A percentile compares a stretch with the other conserved stretches of the same genome.
Conservation (phyloP, 23 tunicate species). For the Halocynthia roretzi region DNA sequence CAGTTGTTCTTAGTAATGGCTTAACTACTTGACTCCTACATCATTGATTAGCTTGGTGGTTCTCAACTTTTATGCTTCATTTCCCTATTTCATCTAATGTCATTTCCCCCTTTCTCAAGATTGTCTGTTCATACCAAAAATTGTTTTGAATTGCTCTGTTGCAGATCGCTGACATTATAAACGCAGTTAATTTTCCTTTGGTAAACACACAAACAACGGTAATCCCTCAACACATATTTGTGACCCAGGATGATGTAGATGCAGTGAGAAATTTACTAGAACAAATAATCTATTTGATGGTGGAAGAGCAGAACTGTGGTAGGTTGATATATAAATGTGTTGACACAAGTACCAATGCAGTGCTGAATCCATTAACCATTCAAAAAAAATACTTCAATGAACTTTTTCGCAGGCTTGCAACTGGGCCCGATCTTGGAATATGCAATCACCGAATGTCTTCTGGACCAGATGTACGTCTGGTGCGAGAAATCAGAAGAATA, state of each 20-base stretch:
- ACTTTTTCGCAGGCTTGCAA: conserved; percentile 25
- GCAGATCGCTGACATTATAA: conserved; percentile 51
- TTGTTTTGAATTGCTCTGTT: background rate
- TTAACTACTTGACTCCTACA: no score
- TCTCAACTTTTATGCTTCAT: no score
- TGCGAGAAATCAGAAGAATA: conserved; percentile 30
- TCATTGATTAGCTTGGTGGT: no score
- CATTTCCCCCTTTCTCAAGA: no score
- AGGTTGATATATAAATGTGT: background rate
- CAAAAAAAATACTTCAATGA: background rate
- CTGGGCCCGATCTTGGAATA: conserved; percentile 69
- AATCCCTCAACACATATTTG: conserved; percentile 22
- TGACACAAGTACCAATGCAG: background rate
- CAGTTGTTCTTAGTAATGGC: no score
- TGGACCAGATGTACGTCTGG: conserved; percentile 66
- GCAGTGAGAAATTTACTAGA: conserved; percentile 58
- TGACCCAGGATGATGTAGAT: conserved; percentile 63
- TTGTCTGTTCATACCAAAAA: no score
- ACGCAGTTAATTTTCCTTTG: conserved; percentile 14
- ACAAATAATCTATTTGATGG: conserved; percentile 71
- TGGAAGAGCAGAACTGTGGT: conserved; percentile 74
- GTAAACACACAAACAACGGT: conserved; percentile 12
- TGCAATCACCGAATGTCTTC: conserved; percentile 48
- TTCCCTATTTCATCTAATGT: background rate
- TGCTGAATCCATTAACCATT: background rate